A percentile compares a stretch with the other conserved stretches of the same genome.
These are phyloP conservation scores for Nephrotoma appendiculata DNA, from an alignment of 2,888 invertebrate species.

Conservation along the genomic window DNA sequence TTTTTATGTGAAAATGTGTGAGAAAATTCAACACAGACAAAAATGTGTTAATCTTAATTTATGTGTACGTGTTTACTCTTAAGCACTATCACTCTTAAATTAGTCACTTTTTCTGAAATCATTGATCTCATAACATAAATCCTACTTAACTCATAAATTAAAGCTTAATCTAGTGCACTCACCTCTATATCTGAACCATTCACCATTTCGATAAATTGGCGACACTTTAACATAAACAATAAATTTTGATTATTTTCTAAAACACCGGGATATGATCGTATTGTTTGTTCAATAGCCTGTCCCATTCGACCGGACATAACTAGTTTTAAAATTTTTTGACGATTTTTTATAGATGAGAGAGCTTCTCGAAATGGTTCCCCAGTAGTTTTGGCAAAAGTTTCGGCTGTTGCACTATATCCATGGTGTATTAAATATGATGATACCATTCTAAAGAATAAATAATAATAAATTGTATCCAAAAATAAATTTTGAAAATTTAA, in stretches of 20 bases:
- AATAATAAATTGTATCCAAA: not conserved
- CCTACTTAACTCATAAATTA: too few species aligned
- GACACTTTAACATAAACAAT: slow-evolving; percentile 89
- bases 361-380: slow-evolving; percentile 86
- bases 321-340: slow-evolving; percentile 88
- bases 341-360: slow-evolving; percentile 83
- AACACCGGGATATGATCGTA: slow-evolving; percentile 82
- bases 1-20: too few species aligned
- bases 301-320: slow-evolving; percentile 88
- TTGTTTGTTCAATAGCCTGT: slow-evolving; percentile 84
- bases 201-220: slow-evolving; percentile 98
- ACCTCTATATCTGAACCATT: slow-evolving; percentile 74
- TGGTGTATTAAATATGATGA: slow-evolving; percentile 96
- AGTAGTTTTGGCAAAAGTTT: slow-evolving; percentile 84
- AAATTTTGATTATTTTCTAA: slow-evolving; percentile 82
- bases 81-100: not conserved
- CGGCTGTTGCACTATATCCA: slow-evolving; percentile 92
- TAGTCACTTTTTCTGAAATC: not conserved
- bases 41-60: too few species aligned
- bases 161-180: slow-evolving; percentile 19
- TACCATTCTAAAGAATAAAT: slow-evolving; percentile 61
- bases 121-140: too few species aligned
- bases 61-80: too few species aligned
- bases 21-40: too few species aligned
- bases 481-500: not conserved